Evolutionary conservation across 2,888 invertebrate genomes (phyloP).

Genomic region (Archaeoteleia sp.): DNA sequence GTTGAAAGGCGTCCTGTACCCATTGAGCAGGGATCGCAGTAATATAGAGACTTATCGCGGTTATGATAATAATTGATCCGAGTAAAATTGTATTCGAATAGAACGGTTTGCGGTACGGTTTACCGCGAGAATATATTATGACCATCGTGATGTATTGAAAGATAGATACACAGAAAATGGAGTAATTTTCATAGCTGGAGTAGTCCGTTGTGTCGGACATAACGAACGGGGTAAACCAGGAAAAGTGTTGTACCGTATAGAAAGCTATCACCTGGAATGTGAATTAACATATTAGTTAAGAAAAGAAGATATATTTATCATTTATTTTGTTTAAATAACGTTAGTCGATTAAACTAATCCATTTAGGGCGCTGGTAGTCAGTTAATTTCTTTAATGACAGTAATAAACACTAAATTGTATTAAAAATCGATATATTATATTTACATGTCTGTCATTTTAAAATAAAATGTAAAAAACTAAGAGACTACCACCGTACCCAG

Average conservation of each 20-base stretch:
- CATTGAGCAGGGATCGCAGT: constrained; percentile 75
- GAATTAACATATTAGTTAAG: too few species aligned
- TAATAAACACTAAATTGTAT: too few species aligned
- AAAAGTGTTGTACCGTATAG: constrained; percentile 75
- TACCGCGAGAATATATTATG: constrained; percentile 80
- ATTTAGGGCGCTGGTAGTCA: too few species aligned
- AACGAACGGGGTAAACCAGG: constrained; percentile 78
- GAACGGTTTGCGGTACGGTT: constrained; percentile 80
- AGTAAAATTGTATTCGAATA: constrained; percentile 79
- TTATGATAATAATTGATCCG: constrained; percentile 75
- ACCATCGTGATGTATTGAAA: constrained; percentile 82
- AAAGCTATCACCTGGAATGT: constrained; percentile 76
- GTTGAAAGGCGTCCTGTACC: constrained; percentile 70
- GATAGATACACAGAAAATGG: constrained; percentile 79
- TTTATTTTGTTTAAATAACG: too few species aligned
- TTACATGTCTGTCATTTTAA: too few species aligned
- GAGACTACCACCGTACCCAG: too few species aligned
- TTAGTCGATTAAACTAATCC: too few species aligned
- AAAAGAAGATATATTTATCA: too few species aligned
- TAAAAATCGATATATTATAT: too few species aligned
- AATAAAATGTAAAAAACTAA: too few species aligned
- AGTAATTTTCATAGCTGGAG: constrained; percentile 79
- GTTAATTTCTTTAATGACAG: too few species aligned
- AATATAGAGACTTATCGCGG: constrained; percentile 76
- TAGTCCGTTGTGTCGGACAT: constrained; percentile 70